These are phyloP conservation scores for Trichogramma dendrolimi DNA, from an alignment of 2,888 invertebrate genomes.

Conservation along the genomic window DNA sequence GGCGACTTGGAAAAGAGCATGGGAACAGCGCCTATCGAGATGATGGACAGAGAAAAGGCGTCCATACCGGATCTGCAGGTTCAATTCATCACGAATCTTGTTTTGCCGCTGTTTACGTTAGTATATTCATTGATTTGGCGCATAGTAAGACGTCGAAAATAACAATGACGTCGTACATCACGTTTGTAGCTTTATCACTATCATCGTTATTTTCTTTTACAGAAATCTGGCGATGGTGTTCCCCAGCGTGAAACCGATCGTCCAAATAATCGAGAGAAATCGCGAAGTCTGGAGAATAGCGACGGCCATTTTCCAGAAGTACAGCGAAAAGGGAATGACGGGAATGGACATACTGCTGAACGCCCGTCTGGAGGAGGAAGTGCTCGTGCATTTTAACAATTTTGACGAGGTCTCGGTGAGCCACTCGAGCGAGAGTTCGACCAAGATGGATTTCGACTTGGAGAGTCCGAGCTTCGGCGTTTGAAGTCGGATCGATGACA, in stretches of 20 bases:
- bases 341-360: constrained; percentile 43
- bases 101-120: constrained; percentile 58
- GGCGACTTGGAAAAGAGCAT: constrained; percentile 79
- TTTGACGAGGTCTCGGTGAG: constrained; percentile 19
- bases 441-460: constrained; percentile 20
- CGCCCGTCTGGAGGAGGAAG: constrained; percentile 40
- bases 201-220: constrained; percentile 31
- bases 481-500: constrained; percentile 7
- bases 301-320: constrained; percentile 47
- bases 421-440: constrained; percentile 7
- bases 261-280: constrained; percentile 57
- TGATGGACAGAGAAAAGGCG: constrained; percentile 80
- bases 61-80: constrained; percentile 79
- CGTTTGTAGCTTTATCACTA: constrained; percentile 20
- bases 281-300: constrained; percentile 60
- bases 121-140: constrained; percentile 21
- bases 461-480: constrained; percentile 27
- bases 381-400: constrained; percentile 29
- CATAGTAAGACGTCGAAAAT: background rate
- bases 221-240: constrained; percentile 58
- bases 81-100: constrained; percentile 59
- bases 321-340: constrained; percentile 37
- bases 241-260: constrained; percentile 53
- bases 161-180: background rate
- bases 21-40: constrained; percentile 67